phyloP scores from a whole-genome alignment of 2,113 vertebrate genomes.

The Pelobates fuscus region DNA sequence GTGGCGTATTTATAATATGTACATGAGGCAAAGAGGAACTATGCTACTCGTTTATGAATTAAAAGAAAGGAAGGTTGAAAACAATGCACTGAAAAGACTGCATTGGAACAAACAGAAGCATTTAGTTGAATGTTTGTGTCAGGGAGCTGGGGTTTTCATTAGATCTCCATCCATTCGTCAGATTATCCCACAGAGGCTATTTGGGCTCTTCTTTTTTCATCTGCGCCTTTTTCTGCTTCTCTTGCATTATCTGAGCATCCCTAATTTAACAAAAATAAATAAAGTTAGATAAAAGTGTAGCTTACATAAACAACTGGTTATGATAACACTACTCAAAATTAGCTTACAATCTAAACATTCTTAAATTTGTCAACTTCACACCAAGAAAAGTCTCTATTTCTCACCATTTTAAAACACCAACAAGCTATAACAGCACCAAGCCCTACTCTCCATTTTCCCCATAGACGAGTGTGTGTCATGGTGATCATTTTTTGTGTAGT shows the following conservation, averaged over 20 bases:
- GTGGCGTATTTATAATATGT: slow-evolving; percentile 47
- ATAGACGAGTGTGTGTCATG: too few relatives aligned
- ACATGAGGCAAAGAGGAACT: slow-evolving; percentile 27
- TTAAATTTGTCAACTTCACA: too few relatives aligned
- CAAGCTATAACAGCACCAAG: too few relatives aligned
- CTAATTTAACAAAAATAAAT: slow-evolving; percentile 55
- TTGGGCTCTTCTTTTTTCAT: slow-evolving; percentile 70
- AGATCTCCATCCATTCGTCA: background rate
- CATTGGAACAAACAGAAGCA: slow-evolving; percentile 24
- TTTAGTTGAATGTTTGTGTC: slow-evolving; percentile 20
- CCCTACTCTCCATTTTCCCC: too few relatives aligned
- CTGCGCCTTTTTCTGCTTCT: slow-evolving; percentile 88
- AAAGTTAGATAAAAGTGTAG: background rate
- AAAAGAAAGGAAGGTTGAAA: slow-evolving; percentile 20
- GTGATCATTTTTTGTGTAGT: too few relatives aligned
- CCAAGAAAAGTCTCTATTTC: too few relatives aligned
- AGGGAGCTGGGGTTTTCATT: background rate
- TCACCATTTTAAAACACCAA: too few relatives aligned
- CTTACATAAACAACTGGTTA: too few relatives aligned
- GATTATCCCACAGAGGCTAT: slow-evolving; percentile 58
- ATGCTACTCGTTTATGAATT: slow-evolving; percentile 30
- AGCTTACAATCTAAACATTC: too few relatives aligned
- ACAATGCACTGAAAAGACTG: slow-evolving; percentile 20
- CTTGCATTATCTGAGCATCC: slow-evolving; percentile 94
- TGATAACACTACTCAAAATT: too few relatives aligned